phyloP scores from a whole-genome alignment of 2,797 vertebrate species.

The Chaetophractus vellerosus region DNA sequence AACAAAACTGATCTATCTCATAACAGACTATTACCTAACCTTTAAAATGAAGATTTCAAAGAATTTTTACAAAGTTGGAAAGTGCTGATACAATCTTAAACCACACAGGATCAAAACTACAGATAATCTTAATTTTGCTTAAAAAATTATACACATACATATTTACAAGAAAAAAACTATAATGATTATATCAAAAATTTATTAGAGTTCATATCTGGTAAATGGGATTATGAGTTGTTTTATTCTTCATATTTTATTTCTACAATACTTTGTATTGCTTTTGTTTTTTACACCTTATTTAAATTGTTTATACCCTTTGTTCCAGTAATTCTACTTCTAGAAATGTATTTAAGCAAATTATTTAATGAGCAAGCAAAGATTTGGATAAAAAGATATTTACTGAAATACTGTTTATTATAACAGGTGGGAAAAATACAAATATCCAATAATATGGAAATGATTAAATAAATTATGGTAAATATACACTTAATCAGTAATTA shows the following conservation, averaged over 20 bases:
- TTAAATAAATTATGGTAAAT: conserved; percentile 9
- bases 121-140: neutral
- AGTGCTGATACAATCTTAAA: neutral
- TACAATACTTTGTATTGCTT: neutral
- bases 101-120: neutral
- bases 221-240: neutral
- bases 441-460: neutral
- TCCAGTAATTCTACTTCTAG: neutral
- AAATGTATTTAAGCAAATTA: neutral
- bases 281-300: neutral
- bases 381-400: neutral
- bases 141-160: neutral
- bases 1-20: conserved; percentile 11
- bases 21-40: neutral
- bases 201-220: neutral
- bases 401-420: neutral
- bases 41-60: conserved; percentile 26
- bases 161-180: neutral
- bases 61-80: neutral
- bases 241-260: neutral
- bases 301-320: neutral
- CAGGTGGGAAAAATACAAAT: neutral
- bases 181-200: neutral
- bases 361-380: neutral
- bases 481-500: neutral